Percentiles rank a stretch among this genome's conserved stretches.
Evolutionary conservation across 1,140 invertebrate species (phyloP).

Genomic region (Asobara japonica): DNA sequence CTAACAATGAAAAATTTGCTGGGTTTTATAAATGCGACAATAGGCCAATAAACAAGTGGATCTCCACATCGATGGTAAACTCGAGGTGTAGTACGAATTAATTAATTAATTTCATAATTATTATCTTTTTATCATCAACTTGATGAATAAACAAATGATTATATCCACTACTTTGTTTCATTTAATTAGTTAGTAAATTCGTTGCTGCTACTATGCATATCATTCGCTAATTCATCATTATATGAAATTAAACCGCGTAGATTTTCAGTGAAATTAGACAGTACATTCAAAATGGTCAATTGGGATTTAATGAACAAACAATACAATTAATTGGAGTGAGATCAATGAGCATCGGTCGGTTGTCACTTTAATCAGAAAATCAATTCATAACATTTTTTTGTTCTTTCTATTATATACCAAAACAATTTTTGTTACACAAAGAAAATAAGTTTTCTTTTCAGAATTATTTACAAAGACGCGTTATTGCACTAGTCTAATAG

Average conservation of each 20-base stretch:
- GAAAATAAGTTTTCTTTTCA: slow-evolving; percentile 21
- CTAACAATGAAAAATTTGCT: not conserved
- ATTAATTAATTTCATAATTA: not conserved
- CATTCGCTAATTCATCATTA: not conserved
- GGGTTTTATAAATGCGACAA: not conserved
- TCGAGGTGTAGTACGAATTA: not conserved
- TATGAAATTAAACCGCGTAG: not conserved
- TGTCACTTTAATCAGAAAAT: not conserved
- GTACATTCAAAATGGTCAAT: not conserved
- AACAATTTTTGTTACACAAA: slow-evolving; percentile 34
- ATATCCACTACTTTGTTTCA: slow-evolving; percentile 8
- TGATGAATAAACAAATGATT: slow-evolving; percentile 8
- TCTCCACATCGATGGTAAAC: not conserved
- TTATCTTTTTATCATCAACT: not conserved
- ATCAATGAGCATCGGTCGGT: slow-evolving; percentile 4
- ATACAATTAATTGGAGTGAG: not conserved
- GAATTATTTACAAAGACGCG: slow-evolving; percentile 24
- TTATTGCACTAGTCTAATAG: slow-evolving; percentile 34
- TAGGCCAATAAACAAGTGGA: not conserved
- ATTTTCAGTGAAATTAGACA: not conserved
- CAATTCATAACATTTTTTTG: slow-evolving; percentile 4
- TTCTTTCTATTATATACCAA: not conserved
- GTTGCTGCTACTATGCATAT: slow-evolving; percentile 12
- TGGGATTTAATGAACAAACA: not conserved
- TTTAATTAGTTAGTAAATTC: slow-evolving; percentile 11